Percentiles rank a stretch among this genome's conserved stretches.
phyloP scores from a whole-genome alignment of 1,140 invertebrate species.

The Meloidogyne chitwoodi region DNA sequence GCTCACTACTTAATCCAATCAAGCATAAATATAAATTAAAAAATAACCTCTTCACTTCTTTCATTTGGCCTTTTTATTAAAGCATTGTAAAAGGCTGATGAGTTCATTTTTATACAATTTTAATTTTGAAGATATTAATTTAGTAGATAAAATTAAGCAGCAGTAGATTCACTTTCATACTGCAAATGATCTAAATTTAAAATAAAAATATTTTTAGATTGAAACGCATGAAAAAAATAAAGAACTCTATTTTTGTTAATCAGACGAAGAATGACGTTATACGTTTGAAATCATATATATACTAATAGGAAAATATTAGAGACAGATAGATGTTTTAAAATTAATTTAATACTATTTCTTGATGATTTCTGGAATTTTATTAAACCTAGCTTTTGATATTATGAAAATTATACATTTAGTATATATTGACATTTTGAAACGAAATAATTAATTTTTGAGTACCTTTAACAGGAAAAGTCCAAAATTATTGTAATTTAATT shows the following conservation, averaged over 20 bases:
- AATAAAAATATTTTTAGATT: neutral
- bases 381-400: neutral
- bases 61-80: constrained; percentile 24
- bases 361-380: too few relatives aligned
- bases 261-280: neutral
- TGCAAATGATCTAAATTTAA: neutral
- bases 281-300: too few relatives aligned
- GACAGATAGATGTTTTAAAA: neutral
- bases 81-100: constrained; percentile 20
- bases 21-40: neutral
- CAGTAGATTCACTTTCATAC: neutral
- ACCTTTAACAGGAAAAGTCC: too few relatives aligned
- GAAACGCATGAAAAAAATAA: neutral
- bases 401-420: neutral
- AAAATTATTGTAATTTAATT: too few relatives aligned
- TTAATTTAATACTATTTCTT: neutral
- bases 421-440: neutral
- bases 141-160: neutral
- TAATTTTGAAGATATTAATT: neutral
- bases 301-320: neutral
- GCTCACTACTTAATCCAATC: neutral
- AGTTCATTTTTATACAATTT: neutral
- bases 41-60: constrained; percentile 24
- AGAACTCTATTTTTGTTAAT: neutral
- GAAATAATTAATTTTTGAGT: too few relatives aligned